Percentiles rank a stretch among this genome's conserved stretches.
phyloP scores from a whole-genome alignment of 2,113 vertebrate genomes.

The Coreoperca whiteheadi region DNA sequence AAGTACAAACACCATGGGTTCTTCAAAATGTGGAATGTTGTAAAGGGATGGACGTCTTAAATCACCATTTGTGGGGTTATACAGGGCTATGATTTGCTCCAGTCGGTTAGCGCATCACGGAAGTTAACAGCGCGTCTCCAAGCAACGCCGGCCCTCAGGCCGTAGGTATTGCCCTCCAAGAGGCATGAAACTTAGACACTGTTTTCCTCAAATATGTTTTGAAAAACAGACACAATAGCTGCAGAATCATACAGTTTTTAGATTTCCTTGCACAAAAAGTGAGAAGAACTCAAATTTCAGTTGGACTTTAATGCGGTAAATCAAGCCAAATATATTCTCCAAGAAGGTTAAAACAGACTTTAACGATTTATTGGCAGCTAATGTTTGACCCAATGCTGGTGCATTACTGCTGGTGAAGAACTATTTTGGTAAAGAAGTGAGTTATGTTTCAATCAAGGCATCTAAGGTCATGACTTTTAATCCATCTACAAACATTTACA shows the following conservation, averaged over 20 bases:
- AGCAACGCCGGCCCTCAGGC: not conserved
- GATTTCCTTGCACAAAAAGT: not conserved
- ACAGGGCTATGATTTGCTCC: not conserved
- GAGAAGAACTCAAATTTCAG: not conserved
- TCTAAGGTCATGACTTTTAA: slow-evolving; percentile 34
- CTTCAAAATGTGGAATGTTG: not conserved
- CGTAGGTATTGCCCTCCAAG: not conserved
- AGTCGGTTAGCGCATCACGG: not conserved
- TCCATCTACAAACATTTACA: slow-evolving; percentile 49
- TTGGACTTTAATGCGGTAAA: not conserved
- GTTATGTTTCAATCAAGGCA: slow-evolving; percentile 30
- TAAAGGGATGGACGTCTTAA: not conserved
- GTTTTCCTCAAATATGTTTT: not conserved
- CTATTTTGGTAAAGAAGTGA: slow-evolving; percentile 1
- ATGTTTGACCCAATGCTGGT: not conserved
- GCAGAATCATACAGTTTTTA: not conserved
- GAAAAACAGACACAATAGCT: not conserved
- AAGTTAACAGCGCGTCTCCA: not conserved
- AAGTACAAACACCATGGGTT: not conserved
- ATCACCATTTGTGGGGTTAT: not conserved
- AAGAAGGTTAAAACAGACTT: slow-evolving; percentile 6
- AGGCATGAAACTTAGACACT: not conserved
- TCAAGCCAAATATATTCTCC: slow-evolving; percentile 1
- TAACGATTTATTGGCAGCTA: not conserved
- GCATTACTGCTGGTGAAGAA: slow-evolving; percentile 3